These are phyloP conservation scores for Phortica magna DNA, from an alignment of 2,888 invertebrate genomes.

Conservation along the genomic window DNA sequence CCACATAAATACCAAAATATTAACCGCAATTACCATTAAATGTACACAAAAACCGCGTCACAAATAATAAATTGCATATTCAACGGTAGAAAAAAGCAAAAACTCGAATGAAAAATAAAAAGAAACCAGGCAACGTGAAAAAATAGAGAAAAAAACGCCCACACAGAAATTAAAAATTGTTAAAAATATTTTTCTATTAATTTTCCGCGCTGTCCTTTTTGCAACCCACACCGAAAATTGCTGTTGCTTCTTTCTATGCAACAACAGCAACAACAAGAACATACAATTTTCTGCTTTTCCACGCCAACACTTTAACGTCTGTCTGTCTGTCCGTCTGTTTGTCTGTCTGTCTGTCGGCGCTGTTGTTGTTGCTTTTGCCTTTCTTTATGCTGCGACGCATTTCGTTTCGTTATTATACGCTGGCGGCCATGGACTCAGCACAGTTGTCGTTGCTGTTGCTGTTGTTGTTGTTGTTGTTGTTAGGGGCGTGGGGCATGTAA, in stretches of 20 bases:
- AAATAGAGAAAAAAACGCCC: constrained; percentile 50
- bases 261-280: not conserved
- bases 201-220: constrained; percentile 62
- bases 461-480: not conserved
- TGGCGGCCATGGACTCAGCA: constrained; percentile 5
- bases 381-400: constrained; percentile 1
- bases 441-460: constrained; percentile 32
- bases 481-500: not conserved
- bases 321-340: not conserved
- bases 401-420: constrained; percentile 17
- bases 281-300: constrained; percentile 29
- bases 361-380: not conserved
- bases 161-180: constrained; percentile 68
- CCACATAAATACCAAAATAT: constrained; percentile 68
- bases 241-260: constrained; percentile 4
- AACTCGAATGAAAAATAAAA: constrained; percentile 4
- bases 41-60: constrained; percentile 42
- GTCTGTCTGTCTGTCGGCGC: not conserved
- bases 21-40: constrained; percentile 70
- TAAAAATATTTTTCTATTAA: constrained; percentile 65
- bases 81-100: not conserved
- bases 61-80: constrained; percentile 21
- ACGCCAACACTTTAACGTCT: constrained; percentile 25
- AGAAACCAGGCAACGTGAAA: constrained; percentile 28
- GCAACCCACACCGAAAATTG: not conserved